Evolutionary conservation across 1,140 invertebrate genomes (phyloP).

Genomic region (Neodiprion virginianus): DNA sequence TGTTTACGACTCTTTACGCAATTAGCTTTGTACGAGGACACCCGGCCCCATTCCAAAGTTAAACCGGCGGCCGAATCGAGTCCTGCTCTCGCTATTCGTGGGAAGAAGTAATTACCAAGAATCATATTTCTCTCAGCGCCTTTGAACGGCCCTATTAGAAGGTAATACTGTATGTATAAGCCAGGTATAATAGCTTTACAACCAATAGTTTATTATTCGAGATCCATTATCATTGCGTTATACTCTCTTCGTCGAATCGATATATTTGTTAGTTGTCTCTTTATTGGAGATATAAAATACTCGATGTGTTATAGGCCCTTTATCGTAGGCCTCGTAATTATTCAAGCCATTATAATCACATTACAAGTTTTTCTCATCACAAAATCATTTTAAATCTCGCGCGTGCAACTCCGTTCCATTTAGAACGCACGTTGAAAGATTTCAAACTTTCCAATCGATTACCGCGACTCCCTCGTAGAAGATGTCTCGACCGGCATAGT

Average conservation of each 20-base stretch:
- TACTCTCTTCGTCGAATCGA: too few species aligned
- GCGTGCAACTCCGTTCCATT: too few species aligned
- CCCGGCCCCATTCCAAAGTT: too few species aligned
- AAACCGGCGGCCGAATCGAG: too few species aligned
- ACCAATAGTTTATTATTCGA: neutral
- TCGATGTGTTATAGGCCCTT: neutral
- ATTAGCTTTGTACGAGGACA: too few species aligned
- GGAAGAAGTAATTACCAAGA: too few species aligned
- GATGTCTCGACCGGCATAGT: neutral
- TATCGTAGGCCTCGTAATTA: neutral
- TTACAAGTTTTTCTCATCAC: neutral
- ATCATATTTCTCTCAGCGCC: too few species aligned
- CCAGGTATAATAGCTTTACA: neutral
- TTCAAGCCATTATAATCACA: neutral
- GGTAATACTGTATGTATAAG: neutral
- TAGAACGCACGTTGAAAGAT: too few species aligned
- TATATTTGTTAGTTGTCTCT: too few species aligned
- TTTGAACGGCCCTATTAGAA: too few species aligned
- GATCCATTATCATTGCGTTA: neutral
- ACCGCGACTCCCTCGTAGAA: neutral
- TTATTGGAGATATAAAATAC: neutral
- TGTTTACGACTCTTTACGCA: too few species aligned
- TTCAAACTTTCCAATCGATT: neutral
- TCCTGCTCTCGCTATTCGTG: too few species aligned
- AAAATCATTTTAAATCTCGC: neutral